Conservation (phyloP, 2,113 vertebrate species). For the Pomatorhinus ruficollis region DNA sequence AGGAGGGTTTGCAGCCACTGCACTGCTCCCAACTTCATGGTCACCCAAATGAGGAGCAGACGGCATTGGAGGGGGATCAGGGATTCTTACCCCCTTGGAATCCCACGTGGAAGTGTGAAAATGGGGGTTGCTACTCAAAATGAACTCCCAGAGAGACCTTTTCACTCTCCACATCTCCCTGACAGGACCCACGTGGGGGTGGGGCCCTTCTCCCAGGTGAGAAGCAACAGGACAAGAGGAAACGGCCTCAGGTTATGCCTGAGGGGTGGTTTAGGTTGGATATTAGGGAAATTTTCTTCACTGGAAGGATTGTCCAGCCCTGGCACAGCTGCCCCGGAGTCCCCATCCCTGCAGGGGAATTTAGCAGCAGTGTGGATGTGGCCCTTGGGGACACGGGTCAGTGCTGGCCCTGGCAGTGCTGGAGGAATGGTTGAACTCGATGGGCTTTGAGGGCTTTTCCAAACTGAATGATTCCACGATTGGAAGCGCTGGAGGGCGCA, state of each 20-base stretch:
- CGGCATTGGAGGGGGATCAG: rapidly evolving
- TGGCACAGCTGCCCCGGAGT: background rate
- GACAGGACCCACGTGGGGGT: rapidly evolving
- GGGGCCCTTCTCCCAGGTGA: rapidly evolving
- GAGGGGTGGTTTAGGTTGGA: background rate
- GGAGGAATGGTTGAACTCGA: rapidly evolving
- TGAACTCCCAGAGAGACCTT: rapidly evolving
- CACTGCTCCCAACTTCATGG: rapidly evolving
- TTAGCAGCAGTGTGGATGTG: background rate
- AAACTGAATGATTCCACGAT: rapidly evolving
- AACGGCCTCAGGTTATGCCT: rapidly evolving
- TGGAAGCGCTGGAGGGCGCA: background rate
- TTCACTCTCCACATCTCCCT: background rate
- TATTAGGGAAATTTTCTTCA: background rate
- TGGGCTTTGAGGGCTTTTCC: background rate
- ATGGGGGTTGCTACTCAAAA: background rate
- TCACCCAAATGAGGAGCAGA: background rate
- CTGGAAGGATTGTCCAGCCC: background rate
- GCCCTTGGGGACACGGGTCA: background rate
- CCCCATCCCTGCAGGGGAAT: background rate
- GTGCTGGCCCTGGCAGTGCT: background rate
- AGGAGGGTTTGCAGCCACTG: background rate
- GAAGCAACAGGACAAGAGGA: background rate
- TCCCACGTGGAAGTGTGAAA: background rate
- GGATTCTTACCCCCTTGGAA: background rate